Evolutionary conservation across 92 coral and sea anemone species (phyloP), one percentile per base, ranked within the genome.

Genomic region (Virgularia gustaviana): DNA sequence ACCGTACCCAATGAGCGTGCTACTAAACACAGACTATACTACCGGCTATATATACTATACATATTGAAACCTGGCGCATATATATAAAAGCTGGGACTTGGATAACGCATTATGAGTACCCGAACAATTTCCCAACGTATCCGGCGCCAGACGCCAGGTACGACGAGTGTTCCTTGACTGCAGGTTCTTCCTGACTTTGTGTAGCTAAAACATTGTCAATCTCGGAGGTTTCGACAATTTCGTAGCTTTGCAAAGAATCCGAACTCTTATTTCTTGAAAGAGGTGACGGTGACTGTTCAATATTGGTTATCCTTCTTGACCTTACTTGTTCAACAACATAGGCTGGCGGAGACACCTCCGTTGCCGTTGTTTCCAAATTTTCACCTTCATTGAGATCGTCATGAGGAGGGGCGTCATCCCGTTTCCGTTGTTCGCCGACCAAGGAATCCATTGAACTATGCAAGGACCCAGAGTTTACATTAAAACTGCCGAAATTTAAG

Each of bases 401-500:
- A 43, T n/a, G n/a, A n/a, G n/a, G n/a, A n/a, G n/a, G n/a, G n/a
- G n/a, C n/a, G n/a, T n/a, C n/a, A n/a, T n/a, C n/a, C n/a, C n/a
- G n/a, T n/a, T n/a, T n/a, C n/a, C n/a, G n/a, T n/a, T n/a, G n/a
- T n/a, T n/a, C n/a, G 15, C 38, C 73, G 47, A 43, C 73, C 51
- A 89, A 79, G 27, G 96, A 82, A n/a, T 94, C 99, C 53, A 80
- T 84, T 66, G 95, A 88, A 71, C 95, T 88, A 81, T 85, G 80
- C 62, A 82, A 86, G 22, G 83, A 80, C 42, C 88, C 95, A 54
- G 65, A 82, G 15, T 80, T 90, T 63, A 83, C 85, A 53, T 90
- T 91, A 3, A 68, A 16, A 68, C 61, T 33, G 33, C 94, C 90
- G 62, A 94, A 94, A 41, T 94, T 89, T 29, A 94, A 82, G 34